phyloP scores from a whole-genome alignment of 2,888 invertebrate genomes.

The Strigamia maritima region DNA sequence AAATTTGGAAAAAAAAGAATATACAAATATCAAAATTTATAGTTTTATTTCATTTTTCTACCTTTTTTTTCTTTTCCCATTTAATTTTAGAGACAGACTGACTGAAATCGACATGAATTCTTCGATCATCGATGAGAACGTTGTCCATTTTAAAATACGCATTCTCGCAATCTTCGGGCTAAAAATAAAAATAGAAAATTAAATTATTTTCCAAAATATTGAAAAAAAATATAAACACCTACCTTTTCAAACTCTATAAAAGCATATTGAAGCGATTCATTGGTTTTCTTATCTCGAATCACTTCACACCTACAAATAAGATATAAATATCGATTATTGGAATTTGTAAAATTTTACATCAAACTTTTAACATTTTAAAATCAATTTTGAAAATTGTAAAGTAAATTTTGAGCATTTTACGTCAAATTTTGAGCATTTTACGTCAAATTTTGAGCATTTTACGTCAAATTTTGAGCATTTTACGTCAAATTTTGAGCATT shows the following conservation, averaged over 20 bases:
- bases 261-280: constrained; percentile 96
- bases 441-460: too few relatives aligned
- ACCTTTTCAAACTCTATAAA: constrained; percentile 93
- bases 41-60: constrained; percentile 49
- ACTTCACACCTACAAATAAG: constrained; percentile 75
- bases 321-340: constrained; percentile 38
- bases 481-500: too few relatives aligned
- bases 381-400: too few relatives aligned
- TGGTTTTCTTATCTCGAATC: constrained; percentile 85
- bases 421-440: too few relatives aligned
- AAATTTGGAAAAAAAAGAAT: too few relatives aligned
- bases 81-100: constrained; percentile 94
- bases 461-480: too few relatives aligned
- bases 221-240: neutral
- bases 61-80: constrained; percentile 86
- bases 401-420: too few relatives aligned
- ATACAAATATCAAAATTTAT: neutral
- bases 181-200: constrained; percentile 23
- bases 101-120: constrained; percentile 99
- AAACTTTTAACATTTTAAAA: too few relatives aligned
- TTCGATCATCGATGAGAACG: constrained; percentile 94
- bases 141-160: constrained; percentile 99
- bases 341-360: too few relatives aligned
- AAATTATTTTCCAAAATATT: neutral
- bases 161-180: constrained; percentile 73